phyloP scores from a whole-genome alignment of 2,888 invertebrate species.

The Amphimallon solstitiale region DNA sequence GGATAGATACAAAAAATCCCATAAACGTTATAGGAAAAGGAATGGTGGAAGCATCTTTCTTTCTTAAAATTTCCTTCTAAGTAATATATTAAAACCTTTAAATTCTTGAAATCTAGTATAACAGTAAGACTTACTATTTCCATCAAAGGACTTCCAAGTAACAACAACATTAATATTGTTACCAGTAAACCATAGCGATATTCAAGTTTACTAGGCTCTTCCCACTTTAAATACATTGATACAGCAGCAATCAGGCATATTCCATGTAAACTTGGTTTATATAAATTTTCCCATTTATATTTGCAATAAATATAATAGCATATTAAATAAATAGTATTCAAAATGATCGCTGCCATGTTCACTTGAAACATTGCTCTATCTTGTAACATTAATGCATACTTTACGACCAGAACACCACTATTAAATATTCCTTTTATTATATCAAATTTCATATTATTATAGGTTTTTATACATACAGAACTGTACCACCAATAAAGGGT shows the following conservation, averaged over 20 bases:
- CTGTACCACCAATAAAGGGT: slow-evolving; percentile 80
- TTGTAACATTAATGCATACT: slow-evolving; percentile 77
- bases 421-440: slow-evolving; percentile 45
- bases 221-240: slow-evolving; percentile 73
- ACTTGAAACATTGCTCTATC: slow-evolving; percentile 82
- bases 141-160: slow-evolving; percentile 78
- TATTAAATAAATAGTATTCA: slow-evolving; percentile 74
- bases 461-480: slow-evolving; percentile 71
- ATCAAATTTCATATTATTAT: not conserved
- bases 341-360: slow-evolving; percentile 77
- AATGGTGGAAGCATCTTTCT: slow-evolving; percentile 84
- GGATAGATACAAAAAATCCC: slow-evolving; percentile 79
- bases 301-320: slow-evolving; percentile 75
- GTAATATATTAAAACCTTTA: slow-evolving; percentile 47
- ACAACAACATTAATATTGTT: slow-evolving; percentile 72
- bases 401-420: slow-evolving; percentile 80
- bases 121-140: slow-evolving; percentile 69
- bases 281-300: slow-evolving; percentile 65
- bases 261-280: slow-evolving; percentile 69
- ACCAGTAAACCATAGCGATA: slow-evolving; percentile 77
- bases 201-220: slow-evolving; percentile 73
- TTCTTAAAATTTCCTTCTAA: slow-evolving; percentile 80
- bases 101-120: not conserved
- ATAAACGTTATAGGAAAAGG: slow-evolving; percentile 89
- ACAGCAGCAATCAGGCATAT: slow-evolving; percentile 69